phyloP scores from a whole-genome alignment of 2,888 invertebrate genomes.

The Pollenia amentaria region DNA sequence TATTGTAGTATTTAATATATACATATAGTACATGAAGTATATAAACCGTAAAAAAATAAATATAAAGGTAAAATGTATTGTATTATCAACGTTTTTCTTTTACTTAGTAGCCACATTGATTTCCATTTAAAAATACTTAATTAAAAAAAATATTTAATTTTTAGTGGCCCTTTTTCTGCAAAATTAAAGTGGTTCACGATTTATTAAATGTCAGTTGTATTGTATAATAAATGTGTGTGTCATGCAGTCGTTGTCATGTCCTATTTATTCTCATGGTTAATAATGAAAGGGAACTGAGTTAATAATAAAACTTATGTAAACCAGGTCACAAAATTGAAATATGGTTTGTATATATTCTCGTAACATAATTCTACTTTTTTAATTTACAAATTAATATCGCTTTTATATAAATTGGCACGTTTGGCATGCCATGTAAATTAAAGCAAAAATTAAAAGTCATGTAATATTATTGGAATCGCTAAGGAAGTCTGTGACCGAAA shows the following conservation, averaged over 20 bases:
- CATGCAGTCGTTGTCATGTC: background rate
- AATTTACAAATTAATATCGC: conserved; percentile 35
- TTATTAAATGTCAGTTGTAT: background rate
- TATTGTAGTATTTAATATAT: too few relatives aligned
- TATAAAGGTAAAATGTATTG: too few relatives aligned
- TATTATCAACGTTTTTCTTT: background rate
- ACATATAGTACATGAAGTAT: too few relatives aligned
- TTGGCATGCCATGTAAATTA: conserved; percentile 20
- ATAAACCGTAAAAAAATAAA: too few relatives aligned
- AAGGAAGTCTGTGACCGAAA: too few relatives aligned
- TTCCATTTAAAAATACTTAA: conserved; percentile 5
- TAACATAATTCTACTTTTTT: conserved; percentile 22
- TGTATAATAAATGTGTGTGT: background rate
- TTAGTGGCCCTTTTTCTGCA: background rate
- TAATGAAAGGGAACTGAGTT: conserved; percentile 7
- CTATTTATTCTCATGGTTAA: conserved; percentile 47
- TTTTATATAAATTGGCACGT: conserved; percentile 47
- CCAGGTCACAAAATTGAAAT: conserved; percentile 50
- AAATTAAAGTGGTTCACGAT: background rate
- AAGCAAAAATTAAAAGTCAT: background rate
- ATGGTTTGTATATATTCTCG: background rate
- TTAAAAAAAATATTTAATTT: too few relatives aligned
- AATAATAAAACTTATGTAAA: conserved; percentile 53
- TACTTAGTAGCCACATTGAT: conserved; percentile 5
- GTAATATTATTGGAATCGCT: background rate